Base-by-base conservation (phyloP, 2,113 vertebrate genomes). In the Dipodomys ordii region DNA sequence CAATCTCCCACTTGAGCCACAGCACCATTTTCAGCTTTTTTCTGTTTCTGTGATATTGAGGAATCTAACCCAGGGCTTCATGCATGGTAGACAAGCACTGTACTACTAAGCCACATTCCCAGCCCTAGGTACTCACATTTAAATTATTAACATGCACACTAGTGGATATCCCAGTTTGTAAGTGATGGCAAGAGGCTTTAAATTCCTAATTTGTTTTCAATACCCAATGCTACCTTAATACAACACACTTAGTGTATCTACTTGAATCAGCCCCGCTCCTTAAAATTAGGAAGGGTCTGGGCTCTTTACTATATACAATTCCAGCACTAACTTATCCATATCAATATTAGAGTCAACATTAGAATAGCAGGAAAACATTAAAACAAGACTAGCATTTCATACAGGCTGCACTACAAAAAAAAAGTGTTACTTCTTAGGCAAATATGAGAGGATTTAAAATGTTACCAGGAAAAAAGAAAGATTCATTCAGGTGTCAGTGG, bases 171-270 rank as follows among this genome's bases (percentile, higher is more conserved):
- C 68, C 57, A 82, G 62, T 80, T 90, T 76, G 32, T 6, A 6
- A 65, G 15, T 0, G 19, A 13, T 49, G 4, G 3, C 39, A 30
- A 64, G 74, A 68, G 53, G 7, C 39, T 79, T 71, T 62, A 60
- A 83, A 92, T 83, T 90, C 49, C 60, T 83, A 53, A 90, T 77
- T 32, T 89, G 35, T 65, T 71, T 88, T 95, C 81, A 86, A 79
- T 22, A 69, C 30, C 23, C 44, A 74, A 23, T 72, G 77, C 92
- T 86, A 62, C 13, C 44, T 65, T 28, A 44, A 23, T 49, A 39
- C 57, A 94, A 84, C 91, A 76, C n/a, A 80, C 65, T 86, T 86
- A 8, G 32, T 76, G 2, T 68, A 82, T 72, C 78, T 88, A 30
- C 32, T 46, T 83, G 93, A 73, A 53, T 78, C 19, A 62, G 76